A percentile compares a stretch with the other conserved stretches of the same genome.
These are phyloP conservation scores for Harpagoxenus sublaevis DNA, from an alignment of 2,888 invertebrate species.

Conservation along the genomic window DNA sequence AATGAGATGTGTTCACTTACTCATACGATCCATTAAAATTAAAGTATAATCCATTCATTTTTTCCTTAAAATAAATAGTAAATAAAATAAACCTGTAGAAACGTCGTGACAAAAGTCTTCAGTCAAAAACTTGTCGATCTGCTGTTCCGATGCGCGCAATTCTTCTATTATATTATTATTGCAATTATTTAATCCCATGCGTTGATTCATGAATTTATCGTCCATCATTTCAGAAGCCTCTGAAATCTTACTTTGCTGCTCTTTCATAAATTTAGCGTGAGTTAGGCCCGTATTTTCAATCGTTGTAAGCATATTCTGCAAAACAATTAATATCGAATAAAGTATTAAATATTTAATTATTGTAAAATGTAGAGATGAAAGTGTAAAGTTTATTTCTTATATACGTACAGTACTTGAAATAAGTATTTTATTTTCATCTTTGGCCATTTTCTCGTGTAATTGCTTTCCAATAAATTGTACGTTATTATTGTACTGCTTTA, in stretches of 20 bases:
- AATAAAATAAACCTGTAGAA: slow-evolving; percentile 29
- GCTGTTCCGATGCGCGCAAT: not conserved
- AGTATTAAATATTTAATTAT: not conserved
- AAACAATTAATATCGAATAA: not conserved
- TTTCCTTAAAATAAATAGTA: not conserved
- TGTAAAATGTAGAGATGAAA: not conserved
- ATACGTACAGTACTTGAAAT: not conserved
- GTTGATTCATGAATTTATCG: not conserved
- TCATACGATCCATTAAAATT: not conserved
- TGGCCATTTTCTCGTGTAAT: not conserved
- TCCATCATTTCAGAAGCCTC: not conserved
- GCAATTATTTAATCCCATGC: not conserved
- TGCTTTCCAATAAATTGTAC: not conserved
- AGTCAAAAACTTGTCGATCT: slow-evolving; percentile 2
- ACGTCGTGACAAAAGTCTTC: not conserved
- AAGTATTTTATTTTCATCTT: not conserved
- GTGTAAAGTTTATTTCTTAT: not conserved
- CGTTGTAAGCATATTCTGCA: not conserved
- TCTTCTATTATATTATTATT: not conserved
- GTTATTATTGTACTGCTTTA: not conserved
- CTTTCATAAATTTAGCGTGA: not conserved
- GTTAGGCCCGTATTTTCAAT: not conserved
- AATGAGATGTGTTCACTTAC: not conserved
- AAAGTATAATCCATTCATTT: no score
- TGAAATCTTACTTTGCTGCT: not conserved